Base-by-base conservation (phyloP, 2,888 invertebrate genomes). In the Laspeyria flexula region DNA sequence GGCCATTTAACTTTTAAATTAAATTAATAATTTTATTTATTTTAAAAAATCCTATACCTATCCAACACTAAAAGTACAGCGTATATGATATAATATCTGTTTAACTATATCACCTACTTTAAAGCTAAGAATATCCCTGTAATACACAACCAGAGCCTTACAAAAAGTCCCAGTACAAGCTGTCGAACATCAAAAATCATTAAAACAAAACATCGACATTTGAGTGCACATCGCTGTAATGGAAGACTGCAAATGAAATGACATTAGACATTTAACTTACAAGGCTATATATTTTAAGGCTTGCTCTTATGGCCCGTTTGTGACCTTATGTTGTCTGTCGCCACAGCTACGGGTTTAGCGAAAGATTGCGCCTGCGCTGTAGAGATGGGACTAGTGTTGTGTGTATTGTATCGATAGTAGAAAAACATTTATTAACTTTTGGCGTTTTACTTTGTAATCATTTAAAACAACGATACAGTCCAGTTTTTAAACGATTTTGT, bases 261-360 rank as follows among this genome's bases (percentile, higher is more conserved):
- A 79, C 86, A 85, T 88, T 86, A 86, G 86, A 85, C 88, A 85
- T 88, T 86, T 86, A 88, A 84, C 74, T 81, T 85, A 85, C 88
- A 87, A 85, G 82, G 83, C 87, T 87, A 88, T 88, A 89, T 86
- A 87, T 88, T 86, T 85, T 79, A 83, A 86, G 83, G 77, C 74
- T 71, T 75, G 80, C 77, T 79, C 83, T 84, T 83, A 85, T 81
- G 82, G 85, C 75, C 86, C 80, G 83, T 81, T 84, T 86, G 83
- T 89, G 90, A 90, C 89, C 91, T 86, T 88, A 85, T 86, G 87
- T 86, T 84, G 85, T 85, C 87, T 86, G 86, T 88, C 88, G 85
- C 85, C 85, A 79, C 75, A 79, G 81, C 85, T 78, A 83, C 83
- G 83, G 81, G 82, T 79, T 86, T 79, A 81, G 81, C 83, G 83